Evolutionary conservation across 2,113 vertebrate genomes (phyloP).

Genomic region (Bos javanicus): DNA sequence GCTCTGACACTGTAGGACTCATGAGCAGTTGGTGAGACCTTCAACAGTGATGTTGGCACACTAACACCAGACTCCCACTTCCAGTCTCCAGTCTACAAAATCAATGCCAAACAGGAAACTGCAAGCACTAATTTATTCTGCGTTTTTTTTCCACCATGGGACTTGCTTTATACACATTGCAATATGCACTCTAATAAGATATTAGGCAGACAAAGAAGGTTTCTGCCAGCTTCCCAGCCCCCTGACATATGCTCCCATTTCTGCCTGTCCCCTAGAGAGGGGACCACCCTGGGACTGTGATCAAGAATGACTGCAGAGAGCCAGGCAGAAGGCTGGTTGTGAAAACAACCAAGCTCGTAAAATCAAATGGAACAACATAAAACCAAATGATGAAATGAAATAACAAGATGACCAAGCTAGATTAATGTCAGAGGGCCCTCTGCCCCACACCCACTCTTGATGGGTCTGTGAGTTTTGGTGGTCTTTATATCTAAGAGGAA

Average conservation of each 20-base stretch:
- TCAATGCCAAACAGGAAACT: conserved; percentile 38
- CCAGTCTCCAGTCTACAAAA: conserved; percentile 6
- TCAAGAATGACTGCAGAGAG: conserved; percentile 22
- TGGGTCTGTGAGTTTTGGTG: neutral
- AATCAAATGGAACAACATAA: neutral
- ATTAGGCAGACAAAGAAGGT: conserved; percentile 17
- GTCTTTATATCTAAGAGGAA: neutral
- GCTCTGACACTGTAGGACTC: neutral
- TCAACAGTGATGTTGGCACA: neutral
- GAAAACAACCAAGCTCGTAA: neutral
- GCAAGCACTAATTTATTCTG: conserved; percentile 44
- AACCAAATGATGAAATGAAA: conserved; percentile 2
- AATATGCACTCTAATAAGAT: conserved; percentile 39
- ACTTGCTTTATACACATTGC: conserved; percentile 30
- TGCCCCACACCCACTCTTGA: neutral
- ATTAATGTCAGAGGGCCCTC: neutral
- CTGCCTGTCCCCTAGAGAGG: neutral
- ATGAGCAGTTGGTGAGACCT: neutral
- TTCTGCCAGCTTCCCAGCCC: conserved; percentile 18
- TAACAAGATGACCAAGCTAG: neutral
- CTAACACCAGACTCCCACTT: neutral
- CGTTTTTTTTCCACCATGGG: conserved; percentile 21
- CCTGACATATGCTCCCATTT: conserved; percentile 33
- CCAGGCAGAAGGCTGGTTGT: neutral
- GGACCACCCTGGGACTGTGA: conserved; percentile 1